Percentiles rank a stretch among this genome's conserved stretches.
Conservation (phyloP, 2,113 vertebrate genomes). For the Asarcornis scutulata region DNA sequence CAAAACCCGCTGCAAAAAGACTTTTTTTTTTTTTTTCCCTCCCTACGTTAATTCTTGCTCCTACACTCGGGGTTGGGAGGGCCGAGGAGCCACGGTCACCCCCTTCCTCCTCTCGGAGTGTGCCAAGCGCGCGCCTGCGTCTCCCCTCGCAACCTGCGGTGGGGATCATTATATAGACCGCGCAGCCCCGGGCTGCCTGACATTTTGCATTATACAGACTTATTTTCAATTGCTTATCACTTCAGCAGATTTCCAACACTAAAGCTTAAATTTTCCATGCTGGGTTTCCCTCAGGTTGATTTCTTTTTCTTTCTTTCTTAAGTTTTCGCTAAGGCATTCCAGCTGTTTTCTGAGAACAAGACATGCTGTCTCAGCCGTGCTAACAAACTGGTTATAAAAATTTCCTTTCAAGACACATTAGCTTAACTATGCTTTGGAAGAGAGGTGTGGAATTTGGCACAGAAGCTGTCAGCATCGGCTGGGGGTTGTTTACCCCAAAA, state of each 20-base stretch:
- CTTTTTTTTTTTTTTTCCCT: not conserved
- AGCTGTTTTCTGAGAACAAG: slow-evolving; percentile 47
- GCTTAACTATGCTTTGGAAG: not conserved
- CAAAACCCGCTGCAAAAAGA: not conserved
- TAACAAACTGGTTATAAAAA: slow-evolving; percentile 3
- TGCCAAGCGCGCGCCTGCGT: not conserved
- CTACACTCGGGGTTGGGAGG: not conserved
- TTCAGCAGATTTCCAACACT: slow-evolving; percentile 21
- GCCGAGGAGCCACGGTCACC: not conserved
- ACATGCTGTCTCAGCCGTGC: not conserved
- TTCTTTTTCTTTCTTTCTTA: not conserved
- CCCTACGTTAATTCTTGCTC: rapidly evolving
- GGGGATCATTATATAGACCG: not conserved
- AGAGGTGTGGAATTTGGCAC: slow-evolving; percentile 1
- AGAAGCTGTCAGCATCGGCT: not conserved
- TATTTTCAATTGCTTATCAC: slow-evolving; percentile 1
- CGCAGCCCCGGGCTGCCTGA: slow-evolving; percentile 14
- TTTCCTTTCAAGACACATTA: slow-evolving; percentile 41
- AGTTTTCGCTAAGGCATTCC: slow-evolving; percentile 37
- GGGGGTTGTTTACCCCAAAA: not conserved
- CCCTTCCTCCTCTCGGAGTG: rapidly evolving
- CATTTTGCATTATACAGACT: not conserved
- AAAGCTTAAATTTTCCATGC: slow-evolving; percentile 47
- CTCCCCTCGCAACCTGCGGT: not conserved
- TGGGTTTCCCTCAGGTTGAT: slow-evolving; percentile 52